Evolutionary conservation across 2,113 vertebrate species (phyloP).

Genomic region (Anser brachyrhynchus): DNA sequence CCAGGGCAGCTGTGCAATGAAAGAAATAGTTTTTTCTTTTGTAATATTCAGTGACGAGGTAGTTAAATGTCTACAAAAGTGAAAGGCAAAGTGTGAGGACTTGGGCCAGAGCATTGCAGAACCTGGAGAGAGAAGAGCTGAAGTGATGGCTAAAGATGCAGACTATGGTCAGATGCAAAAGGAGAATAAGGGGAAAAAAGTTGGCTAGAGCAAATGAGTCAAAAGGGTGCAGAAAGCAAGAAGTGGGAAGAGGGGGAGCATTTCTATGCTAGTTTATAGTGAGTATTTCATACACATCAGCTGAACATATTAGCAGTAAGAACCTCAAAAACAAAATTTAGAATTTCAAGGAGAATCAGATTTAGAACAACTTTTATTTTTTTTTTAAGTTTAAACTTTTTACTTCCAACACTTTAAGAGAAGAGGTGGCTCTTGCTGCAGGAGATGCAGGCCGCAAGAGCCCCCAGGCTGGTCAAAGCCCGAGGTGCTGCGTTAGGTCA

Average conservation of each 20-base stretch:
- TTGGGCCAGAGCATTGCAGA: background rate
- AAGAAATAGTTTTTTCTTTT: background rate
- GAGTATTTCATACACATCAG: background rate
- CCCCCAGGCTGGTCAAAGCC: rapidly evolving
- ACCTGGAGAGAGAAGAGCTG: conserved; percentile 14
- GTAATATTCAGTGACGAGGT: rapidly evolving
- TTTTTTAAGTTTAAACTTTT: background rate
- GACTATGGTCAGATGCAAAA: background rate
- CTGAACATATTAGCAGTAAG: background rate
- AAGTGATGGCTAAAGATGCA: background rate
- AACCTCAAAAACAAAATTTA: background rate
- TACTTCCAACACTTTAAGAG: rapidly evolving
- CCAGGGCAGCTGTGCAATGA: rapidly evolving
- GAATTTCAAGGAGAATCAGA: rapidly evolving
- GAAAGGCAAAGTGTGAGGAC: background rate
- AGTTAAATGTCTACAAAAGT: background rate
- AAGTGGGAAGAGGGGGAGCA: background rate
- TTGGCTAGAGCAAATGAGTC: conserved; percentile 4
- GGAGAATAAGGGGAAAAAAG: background rate
- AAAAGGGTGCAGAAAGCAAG: conserved; percentile 39
- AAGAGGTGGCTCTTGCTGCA: background rate
- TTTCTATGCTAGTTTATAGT: background rate
- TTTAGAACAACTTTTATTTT: background rate
- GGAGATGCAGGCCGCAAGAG: rapidly evolving
- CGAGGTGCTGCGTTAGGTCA: rapidly evolving